Base-by-base conservation (phyloP, 1,140 invertebrate species). In the Polypedilum pembai region DNA sequence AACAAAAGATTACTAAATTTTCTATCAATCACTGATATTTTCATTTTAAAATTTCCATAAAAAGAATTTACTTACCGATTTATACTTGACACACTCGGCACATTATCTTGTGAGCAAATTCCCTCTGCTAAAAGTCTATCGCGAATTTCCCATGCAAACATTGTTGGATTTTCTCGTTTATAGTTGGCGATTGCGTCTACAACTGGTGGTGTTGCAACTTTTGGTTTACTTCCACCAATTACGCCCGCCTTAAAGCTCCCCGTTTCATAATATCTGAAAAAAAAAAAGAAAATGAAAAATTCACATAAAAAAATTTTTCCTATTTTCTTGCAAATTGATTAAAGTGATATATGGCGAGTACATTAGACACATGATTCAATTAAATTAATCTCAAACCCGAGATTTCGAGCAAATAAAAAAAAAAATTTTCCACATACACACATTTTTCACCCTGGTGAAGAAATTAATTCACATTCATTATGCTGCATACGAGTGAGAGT, bases 71-170 rank as follows among this genome's bases (percentile, higher is more conserved):
- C 88, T 91, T 85, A 98, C 95, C 98, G 93, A 85, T 99, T 99
- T 79, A 99, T 99, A 77, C 96, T 98, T 77, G 95, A 98, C 75
- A 99, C 98, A 79, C 94, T 97, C 80, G 98, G 98, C 77, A 99
- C 97, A 84, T 98, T 99, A 83, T 99, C 98, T 83, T 97, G 94
- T 74, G 95, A 96, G 84, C 98, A 99, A 79, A 99, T 96, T 41
- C 93, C 93, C 82, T 99, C 98, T 1, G 95, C 91, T 74, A 99
- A 87, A 77, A 99, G 88, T 83, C 96, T 88, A 84, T 99, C 97
- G 45, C 98, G 86, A 79, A 99, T 99, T 84, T 99, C 98, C 98
- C 98, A 99, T 2, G 98, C 98, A 83, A 99, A 99, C 96, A 99
- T 99, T 17, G 97, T 99, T 0, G 98, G 98, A 84, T 99, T 99